Evolutionary conservation across 2,888 invertebrate genomes (phyloP).

Genomic region (Aromia moschata): DNA sequence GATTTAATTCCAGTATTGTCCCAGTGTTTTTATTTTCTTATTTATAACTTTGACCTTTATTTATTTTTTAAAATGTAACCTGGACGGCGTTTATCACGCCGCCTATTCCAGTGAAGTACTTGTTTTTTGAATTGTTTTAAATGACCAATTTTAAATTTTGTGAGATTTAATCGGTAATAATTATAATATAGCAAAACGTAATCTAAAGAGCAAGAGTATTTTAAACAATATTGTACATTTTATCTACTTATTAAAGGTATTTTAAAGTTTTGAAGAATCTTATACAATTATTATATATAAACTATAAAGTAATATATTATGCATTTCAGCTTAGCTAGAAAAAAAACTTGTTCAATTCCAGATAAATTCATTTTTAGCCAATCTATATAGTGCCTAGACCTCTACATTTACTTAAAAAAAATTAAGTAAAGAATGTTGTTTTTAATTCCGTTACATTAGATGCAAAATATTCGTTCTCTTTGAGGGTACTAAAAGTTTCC

Average conservation of each 20-base stretch:
- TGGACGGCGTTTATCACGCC: neutral
- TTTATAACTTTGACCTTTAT: constrained; percentile 30
- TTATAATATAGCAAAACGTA: constrained; percentile 36
- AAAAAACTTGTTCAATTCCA: constrained; percentile 40
- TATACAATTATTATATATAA: constrained; percentile 24
- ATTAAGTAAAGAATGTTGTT: constrained; percentile 47
- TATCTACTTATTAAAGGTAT: constrained; percentile 31
- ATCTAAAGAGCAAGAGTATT: constrained; percentile 35
- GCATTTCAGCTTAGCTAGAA: constrained; percentile 39
- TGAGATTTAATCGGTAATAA: constrained; percentile 42
- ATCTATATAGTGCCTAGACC: constrained; percentile 51
- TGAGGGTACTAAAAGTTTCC: constrained; percentile 52
- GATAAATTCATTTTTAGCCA: constrained; percentile 37
- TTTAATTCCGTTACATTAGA: constrained; percentile 42
- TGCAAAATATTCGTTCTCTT: constrained; percentile 41
- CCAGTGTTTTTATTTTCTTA: constrained; percentile 16
- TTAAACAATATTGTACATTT: constrained; percentile 42
- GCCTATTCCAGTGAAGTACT: constrained; percentile 21
- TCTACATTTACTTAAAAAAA: constrained; percentile 44
- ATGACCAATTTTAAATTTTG: constrained; percentile 47
- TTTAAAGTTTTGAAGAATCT: constrained; percentile 29
- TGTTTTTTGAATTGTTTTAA: constrained; percentile 35
- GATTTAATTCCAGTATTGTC: constrained; percentile 22
- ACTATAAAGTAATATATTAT: constrained; percentile 33
- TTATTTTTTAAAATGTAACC: constrained; percentile 14